phyloP scores from a whole-genome alignment of 2,113 vertebrate genomes.

The Podocnemis expansa region DNA sequence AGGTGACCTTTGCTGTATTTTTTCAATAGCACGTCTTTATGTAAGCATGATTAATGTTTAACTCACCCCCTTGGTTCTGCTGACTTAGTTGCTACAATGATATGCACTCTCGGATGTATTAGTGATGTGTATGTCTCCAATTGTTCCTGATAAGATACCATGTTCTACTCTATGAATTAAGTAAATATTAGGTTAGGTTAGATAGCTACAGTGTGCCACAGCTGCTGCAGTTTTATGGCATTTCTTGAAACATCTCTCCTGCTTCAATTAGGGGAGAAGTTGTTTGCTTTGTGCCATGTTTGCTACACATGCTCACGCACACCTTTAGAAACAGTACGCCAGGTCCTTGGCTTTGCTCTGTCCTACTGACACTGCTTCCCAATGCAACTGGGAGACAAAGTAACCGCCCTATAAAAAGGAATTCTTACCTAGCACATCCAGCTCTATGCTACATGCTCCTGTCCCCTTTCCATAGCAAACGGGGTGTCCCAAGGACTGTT shows the following conservation, averaged over 20 bases:
- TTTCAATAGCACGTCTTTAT: background rate
- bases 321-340: background rate
- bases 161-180: background rate
- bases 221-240: background rate
- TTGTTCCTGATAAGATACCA: background rate
- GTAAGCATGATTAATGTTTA: constrained; percentile 26
- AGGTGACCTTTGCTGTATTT: background rate
- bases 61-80: background rate
- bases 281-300: background rate
- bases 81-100: background rate
- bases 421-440: background rate
- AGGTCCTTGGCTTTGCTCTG: background rate
- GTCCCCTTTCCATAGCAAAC: background rate
- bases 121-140: fast-evolving
- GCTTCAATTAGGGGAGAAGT: too few relatives aligned
- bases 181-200: background rate
- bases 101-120: fast-evolving
- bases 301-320: background rate
- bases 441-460: background rate
- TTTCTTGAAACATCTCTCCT: background rate
- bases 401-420: background rate
- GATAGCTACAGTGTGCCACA: fast-evolving
- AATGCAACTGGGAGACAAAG: background rate
- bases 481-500: background rate
- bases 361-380: background rate